phyloP scores from a whole-genome alignment of 2,888 invertebrate genomes.

The Lochmaea crataegi region DNA sequence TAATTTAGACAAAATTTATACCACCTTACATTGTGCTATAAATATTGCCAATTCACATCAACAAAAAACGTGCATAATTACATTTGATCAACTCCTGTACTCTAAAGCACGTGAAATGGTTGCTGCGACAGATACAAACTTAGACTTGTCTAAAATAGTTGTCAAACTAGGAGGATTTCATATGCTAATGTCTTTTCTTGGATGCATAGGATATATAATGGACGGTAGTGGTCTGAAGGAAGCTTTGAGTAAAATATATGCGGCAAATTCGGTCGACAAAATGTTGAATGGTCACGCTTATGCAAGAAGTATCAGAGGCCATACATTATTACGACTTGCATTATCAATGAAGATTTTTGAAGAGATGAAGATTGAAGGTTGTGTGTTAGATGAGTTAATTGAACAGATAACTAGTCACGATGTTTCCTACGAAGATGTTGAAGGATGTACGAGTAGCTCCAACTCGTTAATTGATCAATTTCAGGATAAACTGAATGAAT shows the following conservation, averaged over 20 bases:
- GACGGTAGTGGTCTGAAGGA: slow-evolving; percentile 3
- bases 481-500: slow-evolving; percentile 47
- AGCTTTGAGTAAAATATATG: neutral
- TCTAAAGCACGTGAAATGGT: slow-evolving; percentile 49
- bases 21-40: slow-evolving; percentile 49
- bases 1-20: slow-evolving; percentile 53
- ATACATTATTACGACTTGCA: slow-evolving; percentile 47
- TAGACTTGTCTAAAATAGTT: neutral
- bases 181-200: slow-evolving; percentile 4
- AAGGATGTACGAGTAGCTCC: slow-evolving; percentile 40
- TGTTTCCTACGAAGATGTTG: slow-evolving; percentile 48
- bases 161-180: slow-evolving; percentile 1
- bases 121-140: neutral
- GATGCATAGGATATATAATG: neutral
- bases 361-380: slow-evolving; percentile 25
- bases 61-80: slow-evolving; percentile 29
- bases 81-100: slow-evolving; percentile 37
- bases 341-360: slow-evolving; percentile 30
- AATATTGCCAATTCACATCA: slow-evolving; percentile 44
- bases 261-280: too few species aligned
- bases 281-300: slow-evolving; percentile 51
- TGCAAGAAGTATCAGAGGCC: slow-evolving; percentile 50
- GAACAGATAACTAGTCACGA: slow-evolving; percentile 32
- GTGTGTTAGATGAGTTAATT: slow-evolving; percentile 19
- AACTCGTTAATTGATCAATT: slow-evolving; percentile 31